Percentiles rank a stretch among this genome's conserved stretches.
Conservation (phyloP, 53 echinoderm and acorn worm species). For the Echinometra lucunter region DNA sequence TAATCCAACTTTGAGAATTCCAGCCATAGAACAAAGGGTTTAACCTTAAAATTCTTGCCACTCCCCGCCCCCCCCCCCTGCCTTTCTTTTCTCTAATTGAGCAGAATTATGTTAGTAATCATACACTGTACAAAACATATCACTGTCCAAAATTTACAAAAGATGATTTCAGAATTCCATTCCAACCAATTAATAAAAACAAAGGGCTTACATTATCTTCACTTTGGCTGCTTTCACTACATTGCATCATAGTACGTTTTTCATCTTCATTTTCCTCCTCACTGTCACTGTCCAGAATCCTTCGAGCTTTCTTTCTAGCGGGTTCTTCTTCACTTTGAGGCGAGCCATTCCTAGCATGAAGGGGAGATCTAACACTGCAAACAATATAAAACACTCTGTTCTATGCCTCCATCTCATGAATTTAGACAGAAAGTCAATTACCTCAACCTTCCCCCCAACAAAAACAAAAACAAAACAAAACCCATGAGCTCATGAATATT, state of each 20-base stretch:
- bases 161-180: neutral
- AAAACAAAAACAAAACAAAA: no score
- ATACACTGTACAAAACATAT: neutral
- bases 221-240: neutral
- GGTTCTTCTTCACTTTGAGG: slow-evolving; percentile 67
- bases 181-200: neutral
- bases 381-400: neutral
- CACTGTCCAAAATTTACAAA: neutral
- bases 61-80: neutral
- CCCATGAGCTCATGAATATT: no score
- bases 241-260: neutral
- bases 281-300: slow-evolving; percentile 89
- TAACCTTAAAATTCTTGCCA: neutral
- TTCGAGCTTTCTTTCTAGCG: slow-evolving; percentile 78
- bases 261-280: slow-evolving; percentile 70
- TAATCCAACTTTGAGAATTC: neutral
- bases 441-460: no score
- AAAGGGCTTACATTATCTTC: slow-evolving; percentile 8
- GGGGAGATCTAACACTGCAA: slow-evolving; percentile 71
- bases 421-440: neutral
- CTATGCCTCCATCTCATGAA: neutral
- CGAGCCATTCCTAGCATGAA: slow-evolving; percentile 76
- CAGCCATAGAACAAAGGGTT: neutral
- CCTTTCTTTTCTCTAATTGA: neutral
- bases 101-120: neutral